A percentile compares a stretch with the other conserved stretches of the same genome.
phyloP scores from a whole-genome alignment of 2,888 invertebrate genomes.

The Schrankia costaestrigalis region DNA sequence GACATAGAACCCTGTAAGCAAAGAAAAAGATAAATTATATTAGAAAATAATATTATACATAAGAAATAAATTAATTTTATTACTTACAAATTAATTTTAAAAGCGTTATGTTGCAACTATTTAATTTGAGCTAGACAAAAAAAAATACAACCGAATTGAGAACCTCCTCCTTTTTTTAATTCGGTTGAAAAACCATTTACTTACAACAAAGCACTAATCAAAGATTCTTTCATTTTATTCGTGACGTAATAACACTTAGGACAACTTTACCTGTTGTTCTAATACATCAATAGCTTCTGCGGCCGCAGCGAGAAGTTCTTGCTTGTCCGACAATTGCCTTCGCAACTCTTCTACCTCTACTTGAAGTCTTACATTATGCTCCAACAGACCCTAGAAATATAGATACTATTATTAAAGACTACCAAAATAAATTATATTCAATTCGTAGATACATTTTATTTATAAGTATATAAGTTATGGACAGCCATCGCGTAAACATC shows the following conservation, averaged over 20 bases:
- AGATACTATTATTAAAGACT: too few species aligned
- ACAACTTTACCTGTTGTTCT: constrained; percentile 82
- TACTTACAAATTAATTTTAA: too few species aligned
- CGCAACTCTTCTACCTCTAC: constrained; percentile 88
- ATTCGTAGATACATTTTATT: too few species aligned
- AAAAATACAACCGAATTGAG: too few species aligned
- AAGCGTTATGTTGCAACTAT: too few species aligned
- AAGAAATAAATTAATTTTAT: too few species aligned
- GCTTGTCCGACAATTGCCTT: constrained; percentile 89
- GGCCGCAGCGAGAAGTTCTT: constrained; percentile 91
- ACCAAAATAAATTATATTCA: too few species aligned
- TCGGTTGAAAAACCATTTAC: too few species aligned
- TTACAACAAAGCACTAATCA: neutral
- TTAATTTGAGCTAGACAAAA: too few species aligned
- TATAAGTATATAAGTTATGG: too few species aligned
- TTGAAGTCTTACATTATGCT: constrained; percentile 78
- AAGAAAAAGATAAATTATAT: constrained; percentile 5
- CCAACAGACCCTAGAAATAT: constrained; percentile 61
- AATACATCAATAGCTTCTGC: constrained; percentile 90
- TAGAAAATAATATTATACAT: neutral
- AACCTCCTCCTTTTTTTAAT: too few species aligned
- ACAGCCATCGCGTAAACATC: too few species aligned
- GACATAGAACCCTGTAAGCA: constrained; percentile 65
- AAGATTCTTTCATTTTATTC: neutral
- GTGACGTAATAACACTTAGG: neutral